These are phyloP conservation scores for Osmoderma eremita DNA, from an alignment of 2,888 invertebrate genomes.

Conservation along the genomic window DNA sequence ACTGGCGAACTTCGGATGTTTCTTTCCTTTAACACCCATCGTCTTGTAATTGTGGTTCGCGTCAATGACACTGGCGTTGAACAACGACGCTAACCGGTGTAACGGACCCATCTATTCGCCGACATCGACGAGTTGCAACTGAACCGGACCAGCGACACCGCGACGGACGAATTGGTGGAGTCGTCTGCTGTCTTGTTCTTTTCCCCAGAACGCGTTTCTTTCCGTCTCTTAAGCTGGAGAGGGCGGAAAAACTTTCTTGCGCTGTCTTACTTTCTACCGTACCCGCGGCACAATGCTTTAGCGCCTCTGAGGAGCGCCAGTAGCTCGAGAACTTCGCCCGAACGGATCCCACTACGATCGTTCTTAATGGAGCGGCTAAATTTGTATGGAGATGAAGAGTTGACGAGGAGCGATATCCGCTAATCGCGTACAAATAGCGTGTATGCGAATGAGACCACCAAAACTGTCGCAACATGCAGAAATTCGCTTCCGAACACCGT, in stretches of 20 bases:
- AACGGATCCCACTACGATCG: conserved; percentile 8
- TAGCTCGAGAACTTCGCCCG: not conserved
- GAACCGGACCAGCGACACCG: conserved; percentile 30
- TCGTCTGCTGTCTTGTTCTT: conserved; percentile 21
- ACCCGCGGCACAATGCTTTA: not conserved
- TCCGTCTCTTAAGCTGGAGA: conserved; percentile 21
- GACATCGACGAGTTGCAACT: conserved; percentile 39
- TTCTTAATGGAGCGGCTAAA: conserved; percentile 34
- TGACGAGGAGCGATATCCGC: not conserved
- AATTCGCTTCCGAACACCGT: conserved; percentile 15
- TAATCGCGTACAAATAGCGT: not conserved
- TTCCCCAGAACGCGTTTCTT: conserved; percentile 5
- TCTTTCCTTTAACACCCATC: conserved; percentile 63
- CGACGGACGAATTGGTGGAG: conserved; percentile 18
- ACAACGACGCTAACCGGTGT: conserved; percentile 71
- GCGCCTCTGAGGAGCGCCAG: not conserved
- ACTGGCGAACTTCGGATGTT: conserved; percentile 68
- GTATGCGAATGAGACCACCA: not conserved
- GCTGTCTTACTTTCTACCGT: conserved; percentile 36
- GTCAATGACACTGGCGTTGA: conserved; percentile 66
- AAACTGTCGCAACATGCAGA: conserved; percentile 16
- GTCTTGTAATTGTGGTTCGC: conserved; percentile 62
- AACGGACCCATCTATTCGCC: conserved; percentile 68
- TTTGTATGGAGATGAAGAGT: conserved; percentile 21
- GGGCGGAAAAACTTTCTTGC: conserved; percentile 34